phyloP scores from a whole-genome alignment of 2,888 invertebrate species.

The Listrodromus nycthemerus region DNA sequence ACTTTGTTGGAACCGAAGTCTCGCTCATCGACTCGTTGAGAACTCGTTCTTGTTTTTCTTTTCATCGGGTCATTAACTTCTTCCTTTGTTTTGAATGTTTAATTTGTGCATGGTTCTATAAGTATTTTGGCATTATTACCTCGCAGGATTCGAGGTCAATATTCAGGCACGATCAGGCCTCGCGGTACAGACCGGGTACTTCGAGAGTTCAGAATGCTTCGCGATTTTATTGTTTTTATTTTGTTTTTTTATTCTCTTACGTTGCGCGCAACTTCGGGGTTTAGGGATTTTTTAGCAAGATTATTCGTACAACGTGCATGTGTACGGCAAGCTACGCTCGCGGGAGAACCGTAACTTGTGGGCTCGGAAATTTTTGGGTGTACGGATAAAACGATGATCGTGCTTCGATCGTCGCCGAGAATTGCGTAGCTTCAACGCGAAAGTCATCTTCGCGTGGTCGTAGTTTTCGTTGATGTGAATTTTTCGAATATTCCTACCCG shows the following conservation, averaged over 20 bases:
- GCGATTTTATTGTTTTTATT: slow-evolving; percentile 24
- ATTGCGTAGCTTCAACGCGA: neutral
- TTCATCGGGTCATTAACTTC: slow-evolving; percentile 5
- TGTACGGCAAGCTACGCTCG: slow-evolving; percentile 9
- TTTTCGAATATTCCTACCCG: slow-evolving; percentile 20
- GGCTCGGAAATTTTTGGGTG: neutral
- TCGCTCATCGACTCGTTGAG: neutral
- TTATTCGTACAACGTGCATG: slow-evolving; percentile 5
- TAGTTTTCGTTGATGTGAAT: neutral
- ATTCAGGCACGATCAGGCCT: neutral
- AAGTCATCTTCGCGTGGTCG: neutral
- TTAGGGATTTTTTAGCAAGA: slow-evolving; percentile 40
- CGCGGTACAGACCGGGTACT: neutral
- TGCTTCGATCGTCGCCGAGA: neutral
- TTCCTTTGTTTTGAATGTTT: slow-evolving; percentile 8
- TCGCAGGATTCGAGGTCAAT: slow-evolving; percentile 54
- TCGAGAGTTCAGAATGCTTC: slow-evolving; percentile 5
- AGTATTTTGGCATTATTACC: slow-evolving; percentile 24
- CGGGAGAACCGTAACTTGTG: slow-evolving; percentile 13
- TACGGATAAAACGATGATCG: neutral
- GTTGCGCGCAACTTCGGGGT: slow-evolving; percentile 31
- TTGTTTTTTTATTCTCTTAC: neutral
- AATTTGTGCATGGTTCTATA: neutral
- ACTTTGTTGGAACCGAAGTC: neutral
- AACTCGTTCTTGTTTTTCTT: neutral